phyloP scores from a whole-genome alignment of 2,888 invertebrate species.

The Plebejus melissa region DNA sequence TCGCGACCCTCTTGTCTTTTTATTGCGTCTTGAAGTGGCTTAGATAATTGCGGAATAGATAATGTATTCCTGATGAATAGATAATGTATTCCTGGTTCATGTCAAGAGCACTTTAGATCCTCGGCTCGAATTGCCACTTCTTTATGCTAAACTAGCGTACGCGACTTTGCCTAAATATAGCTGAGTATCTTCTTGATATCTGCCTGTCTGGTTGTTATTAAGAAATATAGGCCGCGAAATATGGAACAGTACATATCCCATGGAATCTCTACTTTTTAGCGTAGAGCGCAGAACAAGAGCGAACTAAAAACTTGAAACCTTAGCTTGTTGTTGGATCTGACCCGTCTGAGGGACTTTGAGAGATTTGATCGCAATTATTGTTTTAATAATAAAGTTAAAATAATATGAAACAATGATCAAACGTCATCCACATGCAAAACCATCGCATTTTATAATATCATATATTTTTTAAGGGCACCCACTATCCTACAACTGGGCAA shows the following conservation, averaged over 20 bases:
- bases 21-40: slow-evolving; percentile 5
- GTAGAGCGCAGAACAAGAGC: too few species aligned
- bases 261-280: too few species aligned
- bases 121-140: slow-evolving; percentile 46
- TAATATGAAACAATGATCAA: neutral
- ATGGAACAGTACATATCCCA: too few species aligned
- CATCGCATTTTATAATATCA: too few species aligned
- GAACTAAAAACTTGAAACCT: too few species aligned
- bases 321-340: too few species aligned
- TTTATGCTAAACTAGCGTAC: slow-evolving; percentile 16
- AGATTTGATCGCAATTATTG: too few species aligned
- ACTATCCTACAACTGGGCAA: too few species aligned
- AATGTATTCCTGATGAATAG: slow-evolving; percentile 32
- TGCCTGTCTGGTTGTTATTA: neutral
- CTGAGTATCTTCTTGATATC: neutral
- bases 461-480: too few species aligned
- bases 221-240: neutral
- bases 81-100: slow-evolving; percentile 46
- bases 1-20: slow-evolving; percentile 3
- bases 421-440: too few species aligned
- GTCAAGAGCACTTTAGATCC: slow-evolving; percentile 47
- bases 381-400: too few species aligned
- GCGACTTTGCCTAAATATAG: neutral
- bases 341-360: neutral
- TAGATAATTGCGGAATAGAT: slow-evolving; percentile 21